These are phyloP conservation scores for Rotaria socialis DNA, from an alignment of 2,888 invertebrate genomes.

Conservation along the genomic window DNA sequence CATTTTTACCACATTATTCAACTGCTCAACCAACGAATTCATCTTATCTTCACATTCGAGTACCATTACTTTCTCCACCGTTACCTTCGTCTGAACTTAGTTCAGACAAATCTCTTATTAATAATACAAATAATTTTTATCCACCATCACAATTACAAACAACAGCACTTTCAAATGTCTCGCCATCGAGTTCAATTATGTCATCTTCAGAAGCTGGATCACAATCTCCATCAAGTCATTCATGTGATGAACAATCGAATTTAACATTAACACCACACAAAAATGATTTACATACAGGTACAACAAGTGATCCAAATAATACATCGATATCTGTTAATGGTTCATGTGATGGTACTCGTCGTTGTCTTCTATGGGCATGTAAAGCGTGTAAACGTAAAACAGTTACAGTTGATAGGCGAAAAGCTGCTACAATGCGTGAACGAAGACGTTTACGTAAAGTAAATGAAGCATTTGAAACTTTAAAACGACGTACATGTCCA, in stretches of 20 bases:
- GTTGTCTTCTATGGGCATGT: slow-evolving; percentile 51
- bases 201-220: slow-evolving; percentile 69
- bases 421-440: slow-evolving; percentile 92
- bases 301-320: neutral
- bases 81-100: neutral
- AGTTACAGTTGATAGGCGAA: slow-evolving; percentile 70
- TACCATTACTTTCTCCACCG: neutral
- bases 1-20: slow-evolving; percentile 9
- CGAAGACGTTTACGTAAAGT: slow-evolving; percentile 87
- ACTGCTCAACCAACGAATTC: neutral
- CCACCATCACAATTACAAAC: neutral
- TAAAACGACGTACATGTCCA: slow-evolving; percentile 84
- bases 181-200: neutral
- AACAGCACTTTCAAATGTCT: neutral
- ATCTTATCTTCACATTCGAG: neutral
- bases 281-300: slow-evolving; percentile 72
- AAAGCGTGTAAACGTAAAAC: slow-evolving; percentile 46
- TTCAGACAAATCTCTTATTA: neutral
- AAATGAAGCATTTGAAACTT: slow-evolving; percentile 92
- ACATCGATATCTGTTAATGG: neutral
- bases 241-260: slow-evolving; percentile 5
- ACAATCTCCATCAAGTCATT: neutral
- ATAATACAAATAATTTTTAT: neutral
- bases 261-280: slow-evolving; percentile 70
- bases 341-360: slow-evolving; percentile 48